Conservation (phyloP, 2,113 vertebrate genomes). For the Phoenicopterus ruber region DNA sequence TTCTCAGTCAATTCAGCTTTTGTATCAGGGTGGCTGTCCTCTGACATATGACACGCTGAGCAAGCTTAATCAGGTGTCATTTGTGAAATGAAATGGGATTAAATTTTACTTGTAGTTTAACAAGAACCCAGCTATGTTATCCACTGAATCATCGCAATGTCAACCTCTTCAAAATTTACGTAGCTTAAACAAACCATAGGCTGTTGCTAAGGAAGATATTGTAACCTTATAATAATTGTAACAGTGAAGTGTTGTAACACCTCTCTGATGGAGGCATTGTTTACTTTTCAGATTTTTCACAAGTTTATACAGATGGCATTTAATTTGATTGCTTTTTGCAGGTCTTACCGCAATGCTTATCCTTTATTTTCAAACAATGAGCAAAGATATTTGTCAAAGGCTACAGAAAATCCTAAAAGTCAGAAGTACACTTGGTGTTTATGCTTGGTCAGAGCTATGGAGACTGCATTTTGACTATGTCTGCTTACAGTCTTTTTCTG, state of each 20-base stretch:
- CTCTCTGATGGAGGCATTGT: conserved; percentile 30
- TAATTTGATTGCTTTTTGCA: conserved; percentile 24
- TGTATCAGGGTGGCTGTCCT: not conserved
- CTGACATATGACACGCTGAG: not conserved
- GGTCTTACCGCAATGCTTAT: not conserved
- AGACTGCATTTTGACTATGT: not conserved
- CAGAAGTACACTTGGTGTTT: not conserved
- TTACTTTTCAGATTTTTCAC: conserved; percentile 55
- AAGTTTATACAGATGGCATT: conserved; percentile 20
- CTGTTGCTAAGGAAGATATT: conserved; percentile 66
- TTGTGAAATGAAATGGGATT: conserved; percentile 45
- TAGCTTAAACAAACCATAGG: conserved; percentile 53
- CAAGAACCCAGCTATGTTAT: conserved; percentile 13
- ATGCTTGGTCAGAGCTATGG: not conserved
- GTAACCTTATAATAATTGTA: conserved; percentile 15
- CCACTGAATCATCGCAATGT: conserved; percentile 29
- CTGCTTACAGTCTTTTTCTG: not conserved
- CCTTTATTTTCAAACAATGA: conserved; percentile 32
- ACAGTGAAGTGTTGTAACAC: conserved; percentile 6
- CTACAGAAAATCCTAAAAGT: conserved; percentile 28
- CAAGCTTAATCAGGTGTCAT: conserved; percentile 51
- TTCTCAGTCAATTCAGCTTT: not conserved
- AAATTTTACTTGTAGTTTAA: conserved; percentile 54
- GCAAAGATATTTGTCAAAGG: conserved; percentile 9
- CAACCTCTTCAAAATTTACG: conserved; percentile 53